Evolutionary conservation across 2,113 vertebrate genomes (phyloP), one percentile per base, ranked within the genome.

Genomic region (Sakesphorus luctuosus): DNA sequence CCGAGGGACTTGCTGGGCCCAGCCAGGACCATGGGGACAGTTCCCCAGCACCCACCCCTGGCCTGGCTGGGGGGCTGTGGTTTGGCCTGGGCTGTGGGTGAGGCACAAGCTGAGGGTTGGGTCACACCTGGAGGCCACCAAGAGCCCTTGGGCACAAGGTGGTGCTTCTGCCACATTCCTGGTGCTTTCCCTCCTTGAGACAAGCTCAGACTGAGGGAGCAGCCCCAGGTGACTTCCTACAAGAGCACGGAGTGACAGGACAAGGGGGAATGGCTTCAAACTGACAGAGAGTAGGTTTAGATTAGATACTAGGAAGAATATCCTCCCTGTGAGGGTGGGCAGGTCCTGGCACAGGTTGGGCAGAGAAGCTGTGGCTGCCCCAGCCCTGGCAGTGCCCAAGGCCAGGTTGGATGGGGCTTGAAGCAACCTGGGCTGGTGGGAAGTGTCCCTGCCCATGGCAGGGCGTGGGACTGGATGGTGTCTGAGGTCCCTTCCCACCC

Each of bases 271-370:
- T 53, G 62, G 20, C n/a, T 68, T 89, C 38, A 47, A 6, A 4
- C 11, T 49, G 46, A 5, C 24, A 19, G 46, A 49, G 11, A 12
- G 33, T 5, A 19, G 66, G 24, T 12, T 4, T 14, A 11, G 46
- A 44, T 24, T 18, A 10, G 38, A 31, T 35, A 12, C 6, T 53
- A 53, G 78, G 62, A 8, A 89, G 38, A 28, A 36, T 59, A 67
- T 75, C 0, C 5, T 74, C 3, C 2, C 44, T 67, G 28, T 0
- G 1, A 74, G 46, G 7, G 46, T 9, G 23, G 31, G 4, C 0
- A 71, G 40, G n/a, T 19, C 18, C 47, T 69, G 73, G 50, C 18
- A 15, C 26, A 43, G 25, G 17, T 1, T 73, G 5, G 6, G 29
- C 85, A 65, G 58, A 72, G 35, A 0, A 43, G 43, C 76, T 63